phyloP scores from a whole-genome alignment of 2,797 vertebrate species.

The Geotrypetes seraphini region DNA sequence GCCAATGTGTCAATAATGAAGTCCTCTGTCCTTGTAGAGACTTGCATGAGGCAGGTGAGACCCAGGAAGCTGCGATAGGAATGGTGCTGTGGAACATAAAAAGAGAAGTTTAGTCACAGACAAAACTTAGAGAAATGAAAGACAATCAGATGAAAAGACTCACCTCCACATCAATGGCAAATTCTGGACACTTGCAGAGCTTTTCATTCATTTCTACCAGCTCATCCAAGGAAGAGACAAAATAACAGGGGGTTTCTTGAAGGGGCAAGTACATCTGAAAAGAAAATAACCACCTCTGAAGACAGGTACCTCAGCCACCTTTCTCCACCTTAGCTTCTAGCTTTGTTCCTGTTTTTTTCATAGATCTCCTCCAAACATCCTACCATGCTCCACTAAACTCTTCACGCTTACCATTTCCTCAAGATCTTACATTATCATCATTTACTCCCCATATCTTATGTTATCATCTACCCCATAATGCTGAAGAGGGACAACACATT shows the following conservation, averaged over 20 bases:
- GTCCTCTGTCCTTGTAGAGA: slow-evolving; percentile 86
- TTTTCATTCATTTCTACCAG: slow-evolving; percentile 83
- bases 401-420: no score
- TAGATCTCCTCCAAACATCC: no score
- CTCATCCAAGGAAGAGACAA: slow-evolving; percentile 73
- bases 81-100: no score
- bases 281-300: slow-evolving; percentile 8
- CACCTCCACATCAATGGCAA: slow-evolving; percentile 94
- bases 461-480: no score
- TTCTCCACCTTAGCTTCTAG: no score
- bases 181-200: slow-evolving; percentile 67
- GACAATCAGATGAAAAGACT: background rate
- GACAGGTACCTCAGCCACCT: no score
- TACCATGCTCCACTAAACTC: no score
- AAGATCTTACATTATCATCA: no score
- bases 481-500: no score
- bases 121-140: background rate
- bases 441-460: no score
- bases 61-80: slow-evolving; percentile 92
- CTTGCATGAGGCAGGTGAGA: slow-evolving; percentile 88
- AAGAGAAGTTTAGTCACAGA: no score
- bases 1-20: slow-evolving; percentile 83
- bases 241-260: slow-evolving; percentile 63
- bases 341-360: no score
- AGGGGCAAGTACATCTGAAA: slow-evolving; percentile 69